Percentiles rank a stretch among this genome's conserved stretches.
These are phyloP conservation scores for Leucopternis melanops DNA, from an alignment of 2,113 vertebrate species.

Conservation along the genomic window DNA sequence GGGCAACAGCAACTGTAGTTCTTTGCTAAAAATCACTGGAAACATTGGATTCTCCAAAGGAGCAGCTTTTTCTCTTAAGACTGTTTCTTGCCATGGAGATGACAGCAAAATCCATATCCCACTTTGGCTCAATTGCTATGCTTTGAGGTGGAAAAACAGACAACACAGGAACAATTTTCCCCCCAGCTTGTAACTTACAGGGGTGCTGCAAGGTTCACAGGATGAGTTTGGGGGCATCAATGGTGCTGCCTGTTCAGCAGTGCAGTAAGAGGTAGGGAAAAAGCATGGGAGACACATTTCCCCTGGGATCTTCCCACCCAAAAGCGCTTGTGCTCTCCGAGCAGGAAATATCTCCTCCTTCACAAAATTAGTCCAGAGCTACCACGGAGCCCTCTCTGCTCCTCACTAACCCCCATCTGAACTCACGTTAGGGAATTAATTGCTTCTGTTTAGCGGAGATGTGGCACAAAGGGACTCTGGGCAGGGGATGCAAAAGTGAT, in stretches of 20 bases:
- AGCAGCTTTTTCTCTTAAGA: neutral
- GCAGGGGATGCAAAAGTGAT: neutral
- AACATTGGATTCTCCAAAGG: neutral
- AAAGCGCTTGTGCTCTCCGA: fast-evolving
- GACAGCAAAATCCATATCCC: neutral
- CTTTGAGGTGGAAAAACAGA: neutral
- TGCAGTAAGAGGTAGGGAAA: neutral
- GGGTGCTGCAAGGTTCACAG: neutral
- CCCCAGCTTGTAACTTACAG: neutral
- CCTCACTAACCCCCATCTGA: neutral
- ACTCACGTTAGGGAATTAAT: neutral
- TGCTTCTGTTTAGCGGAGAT: neutral
- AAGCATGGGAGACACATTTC: neutral
- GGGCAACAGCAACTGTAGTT: neutral
- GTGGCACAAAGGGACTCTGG: neutral
- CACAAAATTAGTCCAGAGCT: neutral
- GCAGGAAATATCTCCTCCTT: neutral
- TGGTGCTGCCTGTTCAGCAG: neutral
- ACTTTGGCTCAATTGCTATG: neutral
- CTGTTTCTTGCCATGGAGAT: neutral
- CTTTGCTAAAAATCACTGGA: neutral
- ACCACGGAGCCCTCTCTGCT: neutral
- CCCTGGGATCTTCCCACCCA: neutral
- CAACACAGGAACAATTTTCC: neutral
- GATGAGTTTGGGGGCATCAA: neutral